Evolutionary conservation across 2,113 vertebrate genomes (phyloP), one percentile per base, ranked within the genome.

Genomic region (Chaetodon auriga): DNA sequence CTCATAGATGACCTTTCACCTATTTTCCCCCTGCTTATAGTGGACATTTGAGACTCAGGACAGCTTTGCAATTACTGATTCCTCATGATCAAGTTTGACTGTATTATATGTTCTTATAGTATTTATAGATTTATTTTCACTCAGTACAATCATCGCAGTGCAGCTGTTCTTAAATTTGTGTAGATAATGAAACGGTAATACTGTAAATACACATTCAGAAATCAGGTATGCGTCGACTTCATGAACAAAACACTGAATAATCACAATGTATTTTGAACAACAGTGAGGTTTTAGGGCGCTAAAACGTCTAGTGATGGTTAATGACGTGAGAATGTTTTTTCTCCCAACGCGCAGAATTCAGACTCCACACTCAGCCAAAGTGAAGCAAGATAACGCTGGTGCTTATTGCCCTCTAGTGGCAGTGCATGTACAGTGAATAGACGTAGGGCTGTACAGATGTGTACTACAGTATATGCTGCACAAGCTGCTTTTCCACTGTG

Each of bases 331-430:
- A 65, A 69, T 58, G 6, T 55, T 46, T 43, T 23, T 45, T 19
- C 30, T 61, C 13, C 13, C 48, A 51, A 49, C 25, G 48, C 23
- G 7, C 62, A 5, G 0, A 25, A 38, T 57, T 21, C 64, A 72
- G 30, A n/a, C 43, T n/a, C 25, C 18, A 38, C 16, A 16, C 8
- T 15, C 9, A 49, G 15, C 19, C n/a, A 23, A 21, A 25, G 15
- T 23, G 21, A 64, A 54, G n/a, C 0, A 16, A 7, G 0, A 49
- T 55, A 71, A 79, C 3, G 0, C 48, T 81, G 77, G 83, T 68
- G 64, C 63, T 36, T 77, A 75, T 8, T 36, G 81, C 84, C 92
- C 88, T 81, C 92, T 91, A 73, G 48, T 93, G 90, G 78, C 57
- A 4, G 45, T 57, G 6, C 6, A 23, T 49, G 25, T 36, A 23